Evolutionary conservation across 35 echinoderm and acorn worm species (phyloP).

Genomic region (Holothuria glaberrima): DNA sequence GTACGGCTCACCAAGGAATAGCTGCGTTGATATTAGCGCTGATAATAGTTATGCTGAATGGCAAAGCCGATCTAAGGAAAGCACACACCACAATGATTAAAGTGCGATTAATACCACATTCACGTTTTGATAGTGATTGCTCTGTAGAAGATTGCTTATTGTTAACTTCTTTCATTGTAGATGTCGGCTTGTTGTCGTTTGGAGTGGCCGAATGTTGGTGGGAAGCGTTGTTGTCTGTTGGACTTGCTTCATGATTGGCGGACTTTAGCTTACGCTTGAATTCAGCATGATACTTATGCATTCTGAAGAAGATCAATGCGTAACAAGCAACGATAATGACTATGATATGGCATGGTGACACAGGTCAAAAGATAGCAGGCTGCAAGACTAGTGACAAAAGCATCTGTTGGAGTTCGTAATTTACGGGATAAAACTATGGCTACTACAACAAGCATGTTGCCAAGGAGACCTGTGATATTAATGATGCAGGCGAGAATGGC

Average conservation of each 20-base stretch:
- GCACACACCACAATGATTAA: conserved; percentile 23
- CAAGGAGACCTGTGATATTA: not conserved
- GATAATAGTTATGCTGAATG: conserved; percentile 14
- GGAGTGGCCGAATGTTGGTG: too few relatives aligned
- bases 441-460: conserved; percentile 6
- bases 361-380: conserved; percentile 2
- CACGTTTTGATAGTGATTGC: not conserved
- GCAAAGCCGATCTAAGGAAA: not conserved
- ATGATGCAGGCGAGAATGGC: not conserved
- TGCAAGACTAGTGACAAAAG: conserved; percentile 13
- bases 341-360: not conserved
- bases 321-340: conserved; percentile 11
- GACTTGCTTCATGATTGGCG: too few relatives aligned
- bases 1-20: conserved; percentile 14
- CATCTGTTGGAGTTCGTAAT: not conserved
- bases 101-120: conserved; percentile 11
- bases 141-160: too few relatives aligned
- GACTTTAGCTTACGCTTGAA: too few relatives aligned
- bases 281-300: not conserved
- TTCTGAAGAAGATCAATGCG: not conserved
- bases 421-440: not conserved
- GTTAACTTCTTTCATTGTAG: too few relatives aligned
- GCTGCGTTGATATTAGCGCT: not conserved
- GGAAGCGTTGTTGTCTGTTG: too few relatives aligned
- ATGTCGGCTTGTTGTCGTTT: too few relatives aligned